Base-by-base conservation (phyloP, 2,113 vertebrate genomes). In the Calonectris borealis region DNA sequence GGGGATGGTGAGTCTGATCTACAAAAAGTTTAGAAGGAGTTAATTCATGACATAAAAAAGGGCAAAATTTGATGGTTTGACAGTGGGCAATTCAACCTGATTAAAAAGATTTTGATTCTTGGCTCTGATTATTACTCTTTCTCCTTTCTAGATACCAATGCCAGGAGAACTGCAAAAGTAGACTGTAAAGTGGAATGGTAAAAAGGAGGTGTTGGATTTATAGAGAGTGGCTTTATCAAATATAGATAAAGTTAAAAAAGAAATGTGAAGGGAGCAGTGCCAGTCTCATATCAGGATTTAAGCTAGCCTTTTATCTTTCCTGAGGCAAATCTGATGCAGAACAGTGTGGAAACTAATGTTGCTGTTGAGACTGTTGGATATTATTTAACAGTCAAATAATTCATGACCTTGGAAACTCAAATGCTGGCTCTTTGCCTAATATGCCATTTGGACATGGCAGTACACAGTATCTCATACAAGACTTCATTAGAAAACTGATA, bases 401-500 rank as follows among this genome's bases (percentile, higher is more conserved):
- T 77, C 21, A 64, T 12, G 38, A 55, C n/a, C 65, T 64, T n/a
- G 21, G 25, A 72, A 87, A 85, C 44, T 66, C 60, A 55, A 34
- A 49, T 48, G 65, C n/a, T 49, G 32, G 52, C 42, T 71, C 20
- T 79, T 94, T 92, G 65, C 86, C 73, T 90, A 52, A 36, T 51
- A 40, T 6, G 12, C 57, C 69, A 36, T 48, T 81, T 44, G 86
- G 51, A 58, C 31, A 38, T 32, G 42, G 55, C 54, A 42, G 17
- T n/a, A 54, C 46, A 77, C 79, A 52, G 36, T 9, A 78, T 42
- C 55, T 58, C 0, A 1, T 80, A 65, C 44, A 85, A 34, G 64
- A 93, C 86, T 92, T 98, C 87, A 96, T 11, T 94, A 84, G 92
- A 94, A 96, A 95, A 85, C 83, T 86, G 77, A 51, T 77, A 83